Base-by-base conservation (phyloP, 2,888 invertebrate species). In the Thymelicus acteon region DNA sequence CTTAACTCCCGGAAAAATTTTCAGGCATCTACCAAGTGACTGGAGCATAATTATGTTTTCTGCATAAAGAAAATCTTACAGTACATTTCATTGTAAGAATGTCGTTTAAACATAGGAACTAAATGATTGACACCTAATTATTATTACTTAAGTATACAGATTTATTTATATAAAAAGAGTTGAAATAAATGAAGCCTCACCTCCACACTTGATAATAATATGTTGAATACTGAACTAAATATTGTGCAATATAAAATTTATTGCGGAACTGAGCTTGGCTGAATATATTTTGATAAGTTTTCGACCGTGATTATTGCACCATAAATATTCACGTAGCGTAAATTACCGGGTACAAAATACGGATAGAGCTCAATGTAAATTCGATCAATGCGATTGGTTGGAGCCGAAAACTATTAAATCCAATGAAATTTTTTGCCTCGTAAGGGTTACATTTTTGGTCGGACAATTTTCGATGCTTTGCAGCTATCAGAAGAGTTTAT, bases 381-480 rank as follows among this genome's bases (percentile, higher is more conserved):
- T 64, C 64, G 13, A 64, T 64, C 64, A 40, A 2, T 54, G 37
- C 64, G 52, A 54, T 64, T 40, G 52, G 19, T 19, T 64, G 63
- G 52, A 40, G 24, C n/a, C 54, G 44, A 40, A 57, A 57, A 40
- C 49, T 31, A 65, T 65, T 57, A 44, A 65, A 31, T 19, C n/a
- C 40, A n/a, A 44, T 57, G 54, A 65, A 57, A 65, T 44, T 52
- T 64, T 52, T 64, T 39, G 48, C 62, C 48, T 48, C 62, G 62
- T 49, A 62, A 62, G 62, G 48, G 65, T 44, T 65, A 54, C 52
- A 64, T 52, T 12, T 44, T 12, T 44, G 54, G 65, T 54, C n/a
- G 47, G 62, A 54, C 37, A 19, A 19, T n/a, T 37, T 19, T 13
- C 44, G 54, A 54, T 19, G 54, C 49, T 64, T 40, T 49, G 31